These are phyloP conservation scores for Pristionchus maxplancki DNA, from an alignment of 2,888 invertebrate species.

Conservation along the genomic window DNA sequence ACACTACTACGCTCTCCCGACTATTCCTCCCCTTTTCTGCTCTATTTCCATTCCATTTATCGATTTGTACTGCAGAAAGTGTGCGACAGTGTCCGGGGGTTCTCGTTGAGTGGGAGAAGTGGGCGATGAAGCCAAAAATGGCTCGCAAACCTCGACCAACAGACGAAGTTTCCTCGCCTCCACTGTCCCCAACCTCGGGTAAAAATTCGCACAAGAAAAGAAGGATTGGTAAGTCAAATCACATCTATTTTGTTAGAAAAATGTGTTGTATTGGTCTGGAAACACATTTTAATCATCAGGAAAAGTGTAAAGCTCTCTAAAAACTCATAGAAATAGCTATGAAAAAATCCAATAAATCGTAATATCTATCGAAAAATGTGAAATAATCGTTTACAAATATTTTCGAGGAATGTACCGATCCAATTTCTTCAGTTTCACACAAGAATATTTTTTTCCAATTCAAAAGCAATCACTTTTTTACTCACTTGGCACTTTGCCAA, in stretches of 20 bases:
- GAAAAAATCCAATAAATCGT: background rate
- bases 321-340: background rate
- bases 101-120: background rate
- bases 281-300: background rate
- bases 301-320: background rate
- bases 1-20: conserved; percentile 42
- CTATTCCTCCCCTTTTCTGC: conserved; percentile 42
- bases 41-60: conserved; percentile 23
- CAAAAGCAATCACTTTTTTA: background rate
- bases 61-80: no score
- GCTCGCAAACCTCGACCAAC: conserved; percentile 41
- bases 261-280: background rate
- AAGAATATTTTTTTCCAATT: background rate
- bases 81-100: no score
- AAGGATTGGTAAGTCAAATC: conserved; percentile 12
- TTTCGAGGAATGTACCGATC: background rate
- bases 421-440: background rate
- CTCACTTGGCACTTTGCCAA: conserved; percentile 26
- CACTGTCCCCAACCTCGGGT: conserved; percentile 33
- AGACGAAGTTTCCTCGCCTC: conserved; percentile 35
- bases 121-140: conserved; percentile 41
- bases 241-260: no score
- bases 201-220: conserved; percentile 15
- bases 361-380: background rate
- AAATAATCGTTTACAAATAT: background rate